Evolutionary conservation across 2,888 invertebrate genomes (phyloP).

Genomic region (Sphaerophoria taeniata): DNA sequence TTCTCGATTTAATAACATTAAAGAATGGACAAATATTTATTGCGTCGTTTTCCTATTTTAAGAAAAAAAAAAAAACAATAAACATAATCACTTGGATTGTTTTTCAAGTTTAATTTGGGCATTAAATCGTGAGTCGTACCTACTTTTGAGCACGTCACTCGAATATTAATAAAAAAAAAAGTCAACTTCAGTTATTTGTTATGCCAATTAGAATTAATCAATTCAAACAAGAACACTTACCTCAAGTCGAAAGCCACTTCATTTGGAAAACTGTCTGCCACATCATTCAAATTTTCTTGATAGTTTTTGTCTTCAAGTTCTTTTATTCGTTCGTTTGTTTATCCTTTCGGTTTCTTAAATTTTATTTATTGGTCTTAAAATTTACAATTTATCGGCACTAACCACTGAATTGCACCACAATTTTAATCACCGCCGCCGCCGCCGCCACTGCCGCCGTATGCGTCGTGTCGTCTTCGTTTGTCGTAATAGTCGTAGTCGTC

Average conservation of each 20-base stretch:
- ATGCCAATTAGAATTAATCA: background rate
- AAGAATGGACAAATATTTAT: too few species aligned
- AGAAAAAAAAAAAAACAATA: too few species aligned
- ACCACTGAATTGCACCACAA: conserved; percentile 65
- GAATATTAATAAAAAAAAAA: too few species aligned
- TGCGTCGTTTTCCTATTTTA: too few species aligned
- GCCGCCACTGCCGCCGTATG: background rate
- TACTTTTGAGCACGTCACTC: too few species aligned
- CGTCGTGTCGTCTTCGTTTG: background rate
- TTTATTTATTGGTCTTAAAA: conserved; percentile 60
- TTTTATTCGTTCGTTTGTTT: background rate
- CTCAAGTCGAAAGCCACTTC: conserved; percentile 40
- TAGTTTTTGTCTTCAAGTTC: conserved; percentile 1
- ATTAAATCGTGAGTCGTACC: too few species aligned
- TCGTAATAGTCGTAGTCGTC: conserved; percentile 33
- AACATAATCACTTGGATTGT: too few species aligned
- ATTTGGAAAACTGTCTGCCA: conserved; percentile 28
- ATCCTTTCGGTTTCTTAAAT: conserved; percentile 37
- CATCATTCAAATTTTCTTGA: conserved; percentile 20
- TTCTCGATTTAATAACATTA: too few species aligned
- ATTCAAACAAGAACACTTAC: conserved; percentile 35
- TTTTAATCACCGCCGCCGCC: conserved; percentile 31
- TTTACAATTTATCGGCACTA: conserved; percentile 69
- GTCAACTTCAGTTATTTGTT: too few species aligned
- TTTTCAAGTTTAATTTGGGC: too few species aligned